Conservation (phyloP, 2,113 vertebrate genomes). For the Mus pahari region DNA sequence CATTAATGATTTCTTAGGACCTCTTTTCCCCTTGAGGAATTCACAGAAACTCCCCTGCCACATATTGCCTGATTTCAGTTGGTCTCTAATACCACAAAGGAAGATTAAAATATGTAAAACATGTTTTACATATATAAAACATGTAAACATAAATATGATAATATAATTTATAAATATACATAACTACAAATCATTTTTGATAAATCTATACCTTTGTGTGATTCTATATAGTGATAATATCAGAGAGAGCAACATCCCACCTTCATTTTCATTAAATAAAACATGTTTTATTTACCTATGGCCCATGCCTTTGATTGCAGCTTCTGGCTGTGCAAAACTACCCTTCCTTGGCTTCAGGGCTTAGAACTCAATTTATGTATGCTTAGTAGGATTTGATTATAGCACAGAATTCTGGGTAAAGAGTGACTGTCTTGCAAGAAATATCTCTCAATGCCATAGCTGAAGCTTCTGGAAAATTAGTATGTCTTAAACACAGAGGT, state of each 20-base stretch:
- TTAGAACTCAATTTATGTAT: not conserved
- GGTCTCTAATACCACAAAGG: not conserved
- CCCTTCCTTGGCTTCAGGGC: not conserved
- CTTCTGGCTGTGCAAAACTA: not conserved
- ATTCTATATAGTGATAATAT: not conserved
- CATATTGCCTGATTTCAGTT: not conserved
- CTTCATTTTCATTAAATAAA: not conserved
- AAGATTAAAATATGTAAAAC: too few relatives aligned
- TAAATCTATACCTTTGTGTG: not conserved
- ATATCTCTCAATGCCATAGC: not conserved
- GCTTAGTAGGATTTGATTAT: not conserved
- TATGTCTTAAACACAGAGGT: not conserved
- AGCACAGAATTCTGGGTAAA: not conserved
- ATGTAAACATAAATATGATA: too few relatives aligned
- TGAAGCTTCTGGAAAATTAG: not conserved
- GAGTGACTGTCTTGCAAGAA: not conserved
- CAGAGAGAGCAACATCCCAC: accelerated
- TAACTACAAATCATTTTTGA: not conserved
- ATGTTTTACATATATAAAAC: too few relatives aligned
- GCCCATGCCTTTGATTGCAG: not conserved
- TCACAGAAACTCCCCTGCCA: not conserved
- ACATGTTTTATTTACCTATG: too few relatives aligned
- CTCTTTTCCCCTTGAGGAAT: not conserved
- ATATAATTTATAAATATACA: not conserved
- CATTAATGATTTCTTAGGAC: not conserved